Base-by-base conservation (phyloP, 2,888 invertebrate species). In the Aspidiotus destructor region DNA sequence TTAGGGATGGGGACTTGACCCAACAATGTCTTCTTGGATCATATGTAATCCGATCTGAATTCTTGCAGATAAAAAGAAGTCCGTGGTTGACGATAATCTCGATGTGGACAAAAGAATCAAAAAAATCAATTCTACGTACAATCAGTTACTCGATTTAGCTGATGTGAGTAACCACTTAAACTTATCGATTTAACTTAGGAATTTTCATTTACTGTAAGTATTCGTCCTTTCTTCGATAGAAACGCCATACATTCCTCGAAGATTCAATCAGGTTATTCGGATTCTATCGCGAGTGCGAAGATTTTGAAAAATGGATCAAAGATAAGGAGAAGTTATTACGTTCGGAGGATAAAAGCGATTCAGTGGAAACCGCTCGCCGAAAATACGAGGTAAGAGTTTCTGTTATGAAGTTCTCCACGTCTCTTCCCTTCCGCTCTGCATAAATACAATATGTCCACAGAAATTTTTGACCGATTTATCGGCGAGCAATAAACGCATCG, bases 271-370 rank as follows among this genome's bases (percentile, higher is more conserved):
- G 91, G 73, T 80, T 97, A 69, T 96, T 90, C 79, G 88, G 88
- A 67, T 96, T 98, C 81, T 95, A 92, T 79, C 85, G 91, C 10
- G 97, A 98, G 76, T 98, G 98, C 78, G 96, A 97, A 75, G 95
- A 95, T 79, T 96, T 99, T 76, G 96, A 97, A 78, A 87, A 87
- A 74, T 99, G 98, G 97, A 94, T 97, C 78, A 89, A 87, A 74
- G 97, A 97, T 72, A 95, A 95, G 78, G 95, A 96, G 76, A 86
- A 88, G 75, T 83, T 95, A 80, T 81, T 95, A 68, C 81, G 88
- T 58, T 83, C 87, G 6, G 89, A 92, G 62, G 94, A 95, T 71
- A 84, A 86, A 0, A 84, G 85, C 13, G 94, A 96, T 72, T 91
- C 88, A 74, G 93, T 97, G 11, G 93, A 93, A 73, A 91, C 88